Base-by-base conservation (phyloP, 2,797 vertebrate species). In the Champsocephalus gunnari region DNA sequence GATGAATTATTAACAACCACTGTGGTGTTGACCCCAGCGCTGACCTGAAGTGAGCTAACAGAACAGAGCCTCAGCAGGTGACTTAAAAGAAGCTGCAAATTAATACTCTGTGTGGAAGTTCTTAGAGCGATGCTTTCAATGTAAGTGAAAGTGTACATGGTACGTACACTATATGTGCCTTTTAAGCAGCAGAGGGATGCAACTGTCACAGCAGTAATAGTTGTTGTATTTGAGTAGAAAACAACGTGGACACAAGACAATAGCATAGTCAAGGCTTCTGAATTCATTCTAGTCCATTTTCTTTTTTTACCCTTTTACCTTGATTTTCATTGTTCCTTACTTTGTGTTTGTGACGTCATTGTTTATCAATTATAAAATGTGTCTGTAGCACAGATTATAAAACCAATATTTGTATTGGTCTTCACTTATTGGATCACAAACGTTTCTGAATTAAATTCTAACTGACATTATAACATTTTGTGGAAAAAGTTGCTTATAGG, bases 1-100 rank as follows among this genome's bases (percentile, higher is more conserved):
- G 19, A 77, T 91, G 88, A 92, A 90, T 92, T 84, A 91, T 90
- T 88, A 77, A 89, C 67, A 13, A 21, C 60, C 66, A 66, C 63
- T 11, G 75, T 53, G 73, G 65, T 12, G 69, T 16, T 79, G 84
- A 87, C 82, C 84, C 69, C 50, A 3, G 43, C 11, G 12, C 48
- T 64, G 79, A 58, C 56, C 83, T 66, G 71, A 56, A 3, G n/a
- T 74, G 66, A 79, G 66, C 75, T 50, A 60, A 63, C 43, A 17
- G 67, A 75, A 59, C 69, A 75, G 79, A 81, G 81, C 80, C 38
- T 56, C 77, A 79, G 64, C 83, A 80, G 79, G 83, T 86, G 62
- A 81, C 75, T 44, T 65, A 68, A 59, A 79, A 83, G 56, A 71
- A 50, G 49, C 14, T 1, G 51, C 49, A 59, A 62, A 71, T 85